Evolutionary conservation across 2,113 vertebrate genomes (phyloP), one percentile per base, ranked within the genome.

Genomic region (Danionella cerebrum): DNA sequence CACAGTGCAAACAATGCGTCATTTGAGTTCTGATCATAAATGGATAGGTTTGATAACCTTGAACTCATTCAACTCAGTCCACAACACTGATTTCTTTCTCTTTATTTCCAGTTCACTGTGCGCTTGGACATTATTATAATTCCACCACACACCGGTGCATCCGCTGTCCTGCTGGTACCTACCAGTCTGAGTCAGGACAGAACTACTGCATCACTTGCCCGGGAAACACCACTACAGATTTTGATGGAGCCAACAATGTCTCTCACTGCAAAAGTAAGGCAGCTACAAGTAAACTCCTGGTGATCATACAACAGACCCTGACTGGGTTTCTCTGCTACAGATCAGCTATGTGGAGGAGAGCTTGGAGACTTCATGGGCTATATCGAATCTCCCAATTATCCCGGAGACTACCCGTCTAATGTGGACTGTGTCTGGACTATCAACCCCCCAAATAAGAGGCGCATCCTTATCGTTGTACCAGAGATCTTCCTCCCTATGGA

Each of bases 331-430:
- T 47, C 8, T 39, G n/a, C n/a, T 33, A 12, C 81, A 99, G 96
- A 98, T 76, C 90, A 92, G 60, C 89, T 90, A 38, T 98, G 96
- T 80, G 94, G 94, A 38, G 96, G 96, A 53, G 90, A 96, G 48
- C 89, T 99, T 58, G 96, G 96, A 67, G 93, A 98, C 47, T 98
- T 93, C 76, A 95, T 92, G 8, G 96, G 96, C 2, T 99, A 92
- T 76, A 95, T 99, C 0, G 96, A 99, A 80, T 99, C 96, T 1
- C 96, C 96, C 45, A 99, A 99, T 86, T 99, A 95, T 45, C 96
- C 96, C 0, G 96, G 96, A 44, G 91, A 99, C 81, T 99, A 99
- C 77, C 95, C 96, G 2, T 92, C 96, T 16, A 99, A 99, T 35
- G 84, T 89, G 0, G 95, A 98, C 73, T 99, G 96, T 65, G 97